These are phyloP conservation scores for Ennomos fuscantarius DNA, from an alignment of 2,888 invertebrate genomes.

Conservation along the genomic window DNA sequence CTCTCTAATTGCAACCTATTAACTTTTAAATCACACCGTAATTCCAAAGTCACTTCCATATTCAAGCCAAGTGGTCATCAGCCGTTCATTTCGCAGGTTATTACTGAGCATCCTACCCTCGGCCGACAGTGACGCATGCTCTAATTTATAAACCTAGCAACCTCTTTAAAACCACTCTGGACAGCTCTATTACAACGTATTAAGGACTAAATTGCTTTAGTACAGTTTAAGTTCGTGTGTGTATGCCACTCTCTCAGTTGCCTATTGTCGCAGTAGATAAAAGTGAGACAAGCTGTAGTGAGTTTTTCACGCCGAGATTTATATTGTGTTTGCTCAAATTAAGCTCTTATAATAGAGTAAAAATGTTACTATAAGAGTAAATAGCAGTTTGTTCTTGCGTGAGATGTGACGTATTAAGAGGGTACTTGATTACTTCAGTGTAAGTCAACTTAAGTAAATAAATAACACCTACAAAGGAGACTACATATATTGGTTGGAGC, in stretches of 20 bases:
- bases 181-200: slow-evolving; percentile 41
- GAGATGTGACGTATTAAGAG: too few relatives aligned
- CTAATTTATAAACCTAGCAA: slow-evolving; percentile 70
- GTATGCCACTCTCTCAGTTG: slow-evolving; percentile 55
- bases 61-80: slow-evolving; percentile 66
- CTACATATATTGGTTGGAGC: too few relatives aligned
- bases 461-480: too few relatives aligned
- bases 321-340: slow-evolving; percentile 45
- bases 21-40: slow-evolving; percentile 49
- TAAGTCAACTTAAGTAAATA: too few relatives aligned
- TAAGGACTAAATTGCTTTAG: slow-evolving; percentile 53
- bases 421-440: too few relatives aligned
- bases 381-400: too few relatives aligned
- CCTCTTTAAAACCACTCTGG: slow-evolving; percentile 42
- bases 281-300: slow-evolving; percentile 62
- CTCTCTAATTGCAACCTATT: slow-evolving; percentile 50
- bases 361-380: too few relatives aligned
- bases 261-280: slow-evolving; percentile 72
- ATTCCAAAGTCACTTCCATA: slow-evolving; percentile 48
- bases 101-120: slow-evolving; percentile 61
- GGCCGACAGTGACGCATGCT: slow-evolving; percentile 76
- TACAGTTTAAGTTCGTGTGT: slow-evolving; percentile 33
- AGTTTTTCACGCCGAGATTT: slow-evolving; percentile 62
- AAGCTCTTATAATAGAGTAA: slow-evolving; percentile 27
- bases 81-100: slow-evolving; percentile 76